Conservation (phyloP, 2,797 vertebrate species). For the Gymnothorax javanicus region DNA sequence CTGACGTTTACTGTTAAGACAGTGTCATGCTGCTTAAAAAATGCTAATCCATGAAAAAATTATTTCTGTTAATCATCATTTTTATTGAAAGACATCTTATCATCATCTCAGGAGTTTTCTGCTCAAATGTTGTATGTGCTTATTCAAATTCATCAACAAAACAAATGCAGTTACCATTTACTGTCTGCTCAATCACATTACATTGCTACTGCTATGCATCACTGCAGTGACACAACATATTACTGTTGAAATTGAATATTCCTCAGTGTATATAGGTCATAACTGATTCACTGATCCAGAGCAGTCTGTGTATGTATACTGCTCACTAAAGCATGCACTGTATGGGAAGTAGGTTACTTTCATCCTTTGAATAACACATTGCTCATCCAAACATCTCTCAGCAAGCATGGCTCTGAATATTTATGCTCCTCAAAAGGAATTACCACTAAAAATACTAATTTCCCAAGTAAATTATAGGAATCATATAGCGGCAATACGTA, state of each 20-base stretch:
- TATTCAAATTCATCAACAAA: not conserved
- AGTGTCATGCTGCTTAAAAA: not conserved
- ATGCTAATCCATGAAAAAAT: not conserved
- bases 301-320: not conserved
- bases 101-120: not conserved
- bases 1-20: not conserved
- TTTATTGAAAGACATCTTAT: not conserved
- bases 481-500: slow-evolving; percentile 22
- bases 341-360: not conserved
- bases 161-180: not conserved
- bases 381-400: slow-evolving; percentile 30
- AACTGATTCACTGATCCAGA: not conserved
- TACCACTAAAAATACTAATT: slow-evolving; percentile 30
- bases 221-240: not conserved
- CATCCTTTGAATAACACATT: slow-evolving; percentile 29
- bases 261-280: not conserved
- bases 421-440: slow-evolving; percentile 30
- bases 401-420: slow-evolving; percentile 28
- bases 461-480: slow-evolving; percentile 32
- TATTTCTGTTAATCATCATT: not conserved
- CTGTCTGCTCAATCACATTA: not conserved
- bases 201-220: not conserved
- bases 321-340: not conserved
- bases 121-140: not conserved
- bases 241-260: not conserved